Conservation (phyloP, 2,888 invertebrate species). For the Exephanes ischioxanthus region DNA sequence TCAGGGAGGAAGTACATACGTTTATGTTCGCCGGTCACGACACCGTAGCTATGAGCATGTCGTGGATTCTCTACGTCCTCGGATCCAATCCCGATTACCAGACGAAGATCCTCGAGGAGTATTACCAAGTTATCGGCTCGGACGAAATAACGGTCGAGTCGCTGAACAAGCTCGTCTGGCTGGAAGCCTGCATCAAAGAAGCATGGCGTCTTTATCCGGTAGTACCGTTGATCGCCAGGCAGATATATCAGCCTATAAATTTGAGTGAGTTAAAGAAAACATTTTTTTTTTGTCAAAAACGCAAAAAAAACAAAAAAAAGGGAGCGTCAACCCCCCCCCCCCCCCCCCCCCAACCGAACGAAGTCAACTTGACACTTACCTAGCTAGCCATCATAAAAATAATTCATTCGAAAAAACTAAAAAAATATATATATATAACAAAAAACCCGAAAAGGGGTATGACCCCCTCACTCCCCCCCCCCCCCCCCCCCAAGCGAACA, state of each 20-base stretch:
- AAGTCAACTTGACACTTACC: no score
- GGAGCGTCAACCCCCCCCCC: no score
- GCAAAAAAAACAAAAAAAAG: no score
- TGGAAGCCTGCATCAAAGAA: slow-evolving; percentile 82
- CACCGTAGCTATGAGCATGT: slow-evolving; percentile 86
- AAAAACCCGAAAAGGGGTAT: no score
- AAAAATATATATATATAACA: no score
- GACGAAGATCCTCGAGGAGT: slow-evolving; percentile 79
- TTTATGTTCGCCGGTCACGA: slow-evolving; percentile 87
- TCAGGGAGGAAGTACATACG: slow-evolving; percentile 84
- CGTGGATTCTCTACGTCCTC: slow-evolving; percentile 86
- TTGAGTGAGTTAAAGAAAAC: slow-evolving; percentile 74
- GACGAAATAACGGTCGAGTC: slow-evolving; percentile 76
- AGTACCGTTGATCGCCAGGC: slow-evolving; percentile 80
- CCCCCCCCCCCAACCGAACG: no score
- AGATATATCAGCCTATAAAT: slow-evolving; percentile 79
- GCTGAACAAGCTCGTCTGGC: slow-evolving; percentile 78
- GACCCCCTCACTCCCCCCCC: no score
- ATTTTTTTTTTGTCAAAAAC: neutral
- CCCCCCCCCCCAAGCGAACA: no score
- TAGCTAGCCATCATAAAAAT: no score
- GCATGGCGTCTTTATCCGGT: slow-evolving; percentile 81
- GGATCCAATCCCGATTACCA: slow-evolving; percentile 86
- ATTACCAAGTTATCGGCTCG: slow-evolving; percentile 68
- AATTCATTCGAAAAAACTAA: no score